A percentile compares a stretch with the other conserved stretches of the same genome.
Evolutionary conservation across 2,888 invertebrate species (phyloP).

Genomic region (Zelleria hepariella): DNA sequence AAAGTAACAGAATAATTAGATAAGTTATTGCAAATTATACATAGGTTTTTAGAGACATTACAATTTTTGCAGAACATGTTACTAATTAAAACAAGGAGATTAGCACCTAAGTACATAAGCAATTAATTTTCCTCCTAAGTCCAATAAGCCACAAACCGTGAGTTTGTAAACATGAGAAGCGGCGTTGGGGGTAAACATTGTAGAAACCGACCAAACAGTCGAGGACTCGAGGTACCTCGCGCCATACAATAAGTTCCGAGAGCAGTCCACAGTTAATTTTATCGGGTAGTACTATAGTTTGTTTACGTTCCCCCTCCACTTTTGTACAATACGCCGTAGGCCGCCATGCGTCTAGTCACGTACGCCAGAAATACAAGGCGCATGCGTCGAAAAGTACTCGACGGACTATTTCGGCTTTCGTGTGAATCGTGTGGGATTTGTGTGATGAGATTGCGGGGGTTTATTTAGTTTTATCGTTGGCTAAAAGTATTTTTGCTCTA

Average conservation of each 20-base stretch:
- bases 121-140: neutral
- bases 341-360: constrained; percentile 59
- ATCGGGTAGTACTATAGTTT: neutral
- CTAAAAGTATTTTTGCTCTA: too few relatives aligned
- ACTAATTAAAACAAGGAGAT: neutral
- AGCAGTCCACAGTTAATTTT: too few relatives aligned
- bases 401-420: neutral
- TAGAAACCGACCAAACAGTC: too few relatives aligned
- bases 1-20: too few relatives aligned
- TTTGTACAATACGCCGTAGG: constrained; percentile 16
- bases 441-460: neutral
- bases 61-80: neutral
- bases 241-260: too few relatives aligned
- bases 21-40: neutral
- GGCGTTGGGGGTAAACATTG: too few relatives aligned
- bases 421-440: neutral
- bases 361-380: constrained; percentile 50
- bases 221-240: too few relatives aligned
- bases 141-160: neutral
- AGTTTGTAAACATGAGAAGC: neutral
- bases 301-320: constrained; percentile 13
- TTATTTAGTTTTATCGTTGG: too few relatives aligned
- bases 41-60: neutral
- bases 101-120: neutral
- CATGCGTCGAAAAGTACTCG: constrained; percentile 33